Conservation (phyloP, 1,140 invertebrate genomes). For the Tachypleus tridentatus region DNA sequence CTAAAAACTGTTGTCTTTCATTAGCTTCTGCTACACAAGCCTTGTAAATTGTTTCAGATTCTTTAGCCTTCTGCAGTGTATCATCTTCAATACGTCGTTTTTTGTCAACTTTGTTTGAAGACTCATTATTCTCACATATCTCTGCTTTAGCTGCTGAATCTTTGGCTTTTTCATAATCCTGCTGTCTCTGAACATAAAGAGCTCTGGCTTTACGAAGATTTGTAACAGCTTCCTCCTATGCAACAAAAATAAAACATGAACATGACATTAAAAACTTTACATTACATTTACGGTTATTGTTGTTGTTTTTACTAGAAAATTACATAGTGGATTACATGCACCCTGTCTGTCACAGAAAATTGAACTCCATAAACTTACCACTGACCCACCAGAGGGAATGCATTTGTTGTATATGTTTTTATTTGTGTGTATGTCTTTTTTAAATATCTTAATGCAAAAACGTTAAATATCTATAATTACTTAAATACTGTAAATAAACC, state of each 20-base stretch:
- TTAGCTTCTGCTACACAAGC: slow-evolving; percentile 41
- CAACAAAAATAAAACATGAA: slow-evolving; percentile 21
- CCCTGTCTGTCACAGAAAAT: slow-evolving; percentile 25
- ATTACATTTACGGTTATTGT: not conserved
- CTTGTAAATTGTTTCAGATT: slow-evolving; percentile 41
- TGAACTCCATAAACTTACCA: slow-evolving; percentile 25
- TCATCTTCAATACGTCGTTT: slow-evolving; percentile 26
- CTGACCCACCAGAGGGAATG: too few relatives aligned
- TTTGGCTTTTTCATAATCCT: slow-evolving; percentile 38
- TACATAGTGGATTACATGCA: not conserved
- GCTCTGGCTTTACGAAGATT: slow-evolving; percentile 39
- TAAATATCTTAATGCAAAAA: too few relatives aligned
- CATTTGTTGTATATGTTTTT: too few relatives aligned
- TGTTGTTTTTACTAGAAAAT: not conserved
- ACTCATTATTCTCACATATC: slow-evolving; percentile 24
- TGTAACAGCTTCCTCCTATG: slow-evolving; percentile 36
- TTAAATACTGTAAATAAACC: too few relatives aligned
- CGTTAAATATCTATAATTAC: too few relatives aligned
- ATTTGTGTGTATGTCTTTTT: too few relatives aligned
- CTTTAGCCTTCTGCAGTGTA: slow-evolving; percentile 29
- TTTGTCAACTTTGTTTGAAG: slow-evolving; percentile 26
- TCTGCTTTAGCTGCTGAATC: slow-evolving; percentile 32
- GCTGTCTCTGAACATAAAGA: slow-evolving; percentile 37
- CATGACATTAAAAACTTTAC: not conserved
- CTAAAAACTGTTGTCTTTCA: slow-evolving; percentile 33